Conservation (phyloP, 2,797 vertebrate genomes). For the Sebastes nivosus region DNA sequence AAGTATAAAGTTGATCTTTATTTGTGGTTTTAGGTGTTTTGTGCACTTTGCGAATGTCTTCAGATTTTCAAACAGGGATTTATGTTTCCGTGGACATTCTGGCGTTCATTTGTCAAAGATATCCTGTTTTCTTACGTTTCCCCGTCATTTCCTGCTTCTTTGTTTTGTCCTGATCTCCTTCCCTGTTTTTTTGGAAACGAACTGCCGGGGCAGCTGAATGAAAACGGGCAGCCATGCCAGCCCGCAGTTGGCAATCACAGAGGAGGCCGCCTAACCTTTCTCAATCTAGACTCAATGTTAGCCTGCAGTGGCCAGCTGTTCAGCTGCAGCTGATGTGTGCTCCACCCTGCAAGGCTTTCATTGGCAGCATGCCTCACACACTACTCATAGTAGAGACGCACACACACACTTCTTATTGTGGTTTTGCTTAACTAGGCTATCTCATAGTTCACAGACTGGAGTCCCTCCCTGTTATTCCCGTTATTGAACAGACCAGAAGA, state of each 20-base stretch:
- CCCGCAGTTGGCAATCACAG: constrained; percentile 56
- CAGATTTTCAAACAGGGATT: not conserved
- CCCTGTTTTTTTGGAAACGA: constrained; percentile 39
- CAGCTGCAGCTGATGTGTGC: constrained; percentile 73
- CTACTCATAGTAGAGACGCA: constrained; percentile 27
- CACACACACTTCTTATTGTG: constrained; percentile 52
- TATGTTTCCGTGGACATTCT: not conserved
- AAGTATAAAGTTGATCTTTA: not conserved
- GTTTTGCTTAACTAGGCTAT: constrained; percentile 44
- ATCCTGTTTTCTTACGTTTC: constrained; percentile 22
- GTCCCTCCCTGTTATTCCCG: constrained; percentile 41
- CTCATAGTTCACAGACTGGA: constrained; percentile 31
- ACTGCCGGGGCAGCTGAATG: constrained; percentile 16
- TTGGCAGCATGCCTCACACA: constrained; percentile 69
- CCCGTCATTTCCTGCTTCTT: constrained; percentile 32
- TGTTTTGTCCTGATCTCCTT: constrained; percentile 26
- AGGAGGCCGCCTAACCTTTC: constrained; percentile 57
- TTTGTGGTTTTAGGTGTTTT: not conserved
- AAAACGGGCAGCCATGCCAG: constrained; percentile 43
- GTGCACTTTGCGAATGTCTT: not conserved
- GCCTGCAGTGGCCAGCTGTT: constrained; percentile 75
- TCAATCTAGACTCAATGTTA: constrained; percentile 38
- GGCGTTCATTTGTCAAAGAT: not conserved
- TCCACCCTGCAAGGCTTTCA: constrained; percentile 75
- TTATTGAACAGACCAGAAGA: constrained; percentile 24